These are phyloP conservation scores for Paramormyrops kingsleyae DNA, from an alignment of 2,113 vertebrate species.

Conservation along the genomic window DNA sequence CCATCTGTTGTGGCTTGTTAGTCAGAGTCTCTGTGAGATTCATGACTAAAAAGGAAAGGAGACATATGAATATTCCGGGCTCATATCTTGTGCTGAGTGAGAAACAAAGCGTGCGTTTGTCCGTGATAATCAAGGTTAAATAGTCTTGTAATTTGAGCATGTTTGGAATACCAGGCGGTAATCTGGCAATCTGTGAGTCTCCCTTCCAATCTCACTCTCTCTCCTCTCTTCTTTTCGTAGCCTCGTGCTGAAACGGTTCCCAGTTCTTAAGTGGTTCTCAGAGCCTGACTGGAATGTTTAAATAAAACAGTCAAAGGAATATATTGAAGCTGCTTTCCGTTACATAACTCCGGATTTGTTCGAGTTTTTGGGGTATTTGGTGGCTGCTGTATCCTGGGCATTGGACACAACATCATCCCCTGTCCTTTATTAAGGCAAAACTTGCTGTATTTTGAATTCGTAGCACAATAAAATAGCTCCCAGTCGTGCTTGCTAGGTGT, in stretches of 20 bases:
- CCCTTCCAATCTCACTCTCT: background rate
- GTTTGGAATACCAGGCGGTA: background rate
- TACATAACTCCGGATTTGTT: background rate
- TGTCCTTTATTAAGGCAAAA: background rate
- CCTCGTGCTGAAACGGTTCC: background rate
- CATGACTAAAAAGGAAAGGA: background rate
- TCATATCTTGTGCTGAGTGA: background rate
- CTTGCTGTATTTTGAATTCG: background rate
- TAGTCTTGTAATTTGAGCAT: background rate
- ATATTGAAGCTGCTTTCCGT: background rate
- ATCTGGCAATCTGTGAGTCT: background rate
- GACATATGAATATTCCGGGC: background rate
- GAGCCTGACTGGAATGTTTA: background rate
- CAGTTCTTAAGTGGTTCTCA: background rate
- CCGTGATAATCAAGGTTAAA: background rate
- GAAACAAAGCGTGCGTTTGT: background rate
- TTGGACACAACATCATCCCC: background rate
- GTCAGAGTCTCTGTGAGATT: background rate
- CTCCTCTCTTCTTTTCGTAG: background rate
- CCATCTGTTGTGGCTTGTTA: background rate
- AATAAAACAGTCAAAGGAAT: constrained; percentile 1
- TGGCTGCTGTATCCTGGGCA: background rate
- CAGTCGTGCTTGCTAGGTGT: background rate
- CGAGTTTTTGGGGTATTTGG: background rate
- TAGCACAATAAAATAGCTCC: background rate